Evolutionary conservation across 2,797 vertebrate genomes (phyloP).

Genomic region (Hafferia zeledoni): DNA sequence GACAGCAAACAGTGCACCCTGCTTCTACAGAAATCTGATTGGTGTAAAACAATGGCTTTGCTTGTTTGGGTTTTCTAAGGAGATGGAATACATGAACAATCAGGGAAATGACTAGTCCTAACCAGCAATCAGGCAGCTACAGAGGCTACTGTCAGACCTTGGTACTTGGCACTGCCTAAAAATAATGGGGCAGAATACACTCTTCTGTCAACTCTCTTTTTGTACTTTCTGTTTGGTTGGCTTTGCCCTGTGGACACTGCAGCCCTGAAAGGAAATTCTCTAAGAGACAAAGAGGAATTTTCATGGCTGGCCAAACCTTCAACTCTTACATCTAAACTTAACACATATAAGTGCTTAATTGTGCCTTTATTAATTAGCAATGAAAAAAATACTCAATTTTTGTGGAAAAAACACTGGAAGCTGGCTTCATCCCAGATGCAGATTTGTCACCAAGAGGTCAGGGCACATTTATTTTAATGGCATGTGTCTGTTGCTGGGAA

Average conservation of each 20-base stretch:
- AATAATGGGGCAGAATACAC: background rate
- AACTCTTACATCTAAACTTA: conserved; percentile 18
- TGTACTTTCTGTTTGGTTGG: background rate
- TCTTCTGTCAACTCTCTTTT: background rate
- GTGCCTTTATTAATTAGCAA: conserved; percentile 30
- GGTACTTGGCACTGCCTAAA: background rate
- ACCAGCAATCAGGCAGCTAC: background rate
- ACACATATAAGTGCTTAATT: conserved; percentile 35
- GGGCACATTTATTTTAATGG: conserved; percentile 3
- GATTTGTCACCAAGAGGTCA: conserved; percentile 13
- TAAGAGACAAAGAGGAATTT: conserved; percentile 8
- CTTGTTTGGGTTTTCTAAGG: background rate
- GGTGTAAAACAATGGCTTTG: background rate
- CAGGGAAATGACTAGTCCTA: background rate
- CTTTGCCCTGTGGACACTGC: background rate
- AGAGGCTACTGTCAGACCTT: background rate
- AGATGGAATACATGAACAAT: background rate
- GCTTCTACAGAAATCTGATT: background rate
- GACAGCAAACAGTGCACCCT: background rate
- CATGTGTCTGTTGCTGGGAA: conserved; percentile 15
- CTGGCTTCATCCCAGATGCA: conserved; percentile 33
- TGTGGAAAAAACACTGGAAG: conserved; percentile 4
- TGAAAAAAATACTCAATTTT: conserved; percentile 17
- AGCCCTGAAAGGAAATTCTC: conserved; percentile 29
- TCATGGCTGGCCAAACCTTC: conserved; percentile 34